A percentile compares a stretch with the other conserved stretches of the same genome.
Evolutionary conservation across 2,113 vertebrate genomes (phyloP).

Genomic region (Petromus typicus): DNA sequence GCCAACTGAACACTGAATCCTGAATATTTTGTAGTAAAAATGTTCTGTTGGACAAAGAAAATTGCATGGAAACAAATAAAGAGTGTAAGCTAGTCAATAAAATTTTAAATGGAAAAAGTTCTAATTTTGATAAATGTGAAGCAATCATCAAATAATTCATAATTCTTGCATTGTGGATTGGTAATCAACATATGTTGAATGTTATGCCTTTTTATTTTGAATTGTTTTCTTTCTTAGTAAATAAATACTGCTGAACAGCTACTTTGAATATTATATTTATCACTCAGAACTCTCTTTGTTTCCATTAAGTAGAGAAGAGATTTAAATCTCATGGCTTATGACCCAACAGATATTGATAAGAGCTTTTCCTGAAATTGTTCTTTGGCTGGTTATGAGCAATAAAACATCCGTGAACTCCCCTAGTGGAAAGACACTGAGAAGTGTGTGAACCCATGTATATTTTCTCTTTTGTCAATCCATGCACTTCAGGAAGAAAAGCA

Average conservation of each 20-base stretch:
- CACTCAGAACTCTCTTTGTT: neutral
- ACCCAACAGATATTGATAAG: neutral
- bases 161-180: neutral
- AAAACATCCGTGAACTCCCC: neutral
- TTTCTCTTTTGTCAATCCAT: neutral
- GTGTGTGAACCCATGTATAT: neutral
- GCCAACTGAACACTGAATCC: neutral
- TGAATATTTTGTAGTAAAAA: neutral
- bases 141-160: neutral
- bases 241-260: neutral
- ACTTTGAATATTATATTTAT: neutral
- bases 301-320: neutral
- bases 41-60: neutral
- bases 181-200: neutral
- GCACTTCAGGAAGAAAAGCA: neutral
- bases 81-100: neutral
- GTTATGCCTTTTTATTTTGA: neutral
- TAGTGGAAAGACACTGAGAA: neutral
- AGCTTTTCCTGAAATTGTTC: neutral
- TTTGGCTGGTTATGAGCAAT: neutral
- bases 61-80: neutral
- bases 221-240: neutral
- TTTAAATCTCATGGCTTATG: neutral
- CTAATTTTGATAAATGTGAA: neutral
- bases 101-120: neutral